These are phyloP conservation scores for Trachythela sp. DNA, from an alignment of 64 coral and sea anemone genomes.

Conservation along the genomic window DNA sequence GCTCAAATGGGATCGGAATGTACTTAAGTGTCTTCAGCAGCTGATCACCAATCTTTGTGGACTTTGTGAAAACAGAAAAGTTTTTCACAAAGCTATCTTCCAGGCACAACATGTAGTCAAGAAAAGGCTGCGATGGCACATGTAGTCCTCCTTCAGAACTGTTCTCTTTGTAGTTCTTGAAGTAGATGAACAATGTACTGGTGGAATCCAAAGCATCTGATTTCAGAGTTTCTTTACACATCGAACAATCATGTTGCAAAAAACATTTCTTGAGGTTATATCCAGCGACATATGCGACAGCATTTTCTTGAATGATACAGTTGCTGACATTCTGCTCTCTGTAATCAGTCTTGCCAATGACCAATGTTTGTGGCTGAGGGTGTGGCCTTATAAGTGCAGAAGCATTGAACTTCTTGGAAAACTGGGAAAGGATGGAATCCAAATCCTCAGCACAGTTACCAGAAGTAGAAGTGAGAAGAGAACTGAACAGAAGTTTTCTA, in stretches of 20 bases:
- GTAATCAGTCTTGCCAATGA: background rate
- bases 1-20: background rate
- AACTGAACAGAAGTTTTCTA: background rate
- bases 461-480: background rate
- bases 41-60: background rate
- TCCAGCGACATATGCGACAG: background rate
- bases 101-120: background rate
- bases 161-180: background rate
- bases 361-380: no score
- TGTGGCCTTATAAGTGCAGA: no score
- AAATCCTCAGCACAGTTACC: background rate
- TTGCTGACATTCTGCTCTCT: background rate
- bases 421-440: background rate
- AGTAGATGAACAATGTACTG: background rate
- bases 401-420: no score
- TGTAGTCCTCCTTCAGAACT: background rate
- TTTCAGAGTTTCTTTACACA: background rate
- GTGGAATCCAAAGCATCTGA: background rate
- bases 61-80: background rate
- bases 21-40: background rate
- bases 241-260: no score
- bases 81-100: background rate
- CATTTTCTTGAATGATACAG: slow-evolving; percentile 4
- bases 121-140: background rate
- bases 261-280: background rate